Percentiles rank a stretch among this genome's conserved stretches.
Conservation (phyloP, 2,113 vertebrate species). For the Montifringilla adamsi region DNA sequence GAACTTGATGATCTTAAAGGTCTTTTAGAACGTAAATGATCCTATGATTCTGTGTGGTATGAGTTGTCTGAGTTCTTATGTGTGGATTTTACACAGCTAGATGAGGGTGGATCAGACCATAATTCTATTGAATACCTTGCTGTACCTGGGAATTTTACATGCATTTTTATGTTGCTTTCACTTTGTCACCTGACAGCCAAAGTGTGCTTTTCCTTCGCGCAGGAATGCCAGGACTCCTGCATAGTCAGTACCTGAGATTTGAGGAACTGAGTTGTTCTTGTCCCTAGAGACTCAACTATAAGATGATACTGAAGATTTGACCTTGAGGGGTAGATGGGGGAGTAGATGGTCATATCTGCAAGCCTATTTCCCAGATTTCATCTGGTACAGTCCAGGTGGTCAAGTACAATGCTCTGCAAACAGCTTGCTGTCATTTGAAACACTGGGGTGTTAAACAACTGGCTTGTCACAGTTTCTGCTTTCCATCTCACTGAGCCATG, state of each 20-base stretch:
- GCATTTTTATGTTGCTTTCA: background rate
- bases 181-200: background rate
- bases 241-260: background rate
- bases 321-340: background rate
- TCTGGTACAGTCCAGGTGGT: background rate
- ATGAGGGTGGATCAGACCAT: fast-evolving
- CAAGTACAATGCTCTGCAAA: background rate
- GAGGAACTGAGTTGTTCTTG: background rate
- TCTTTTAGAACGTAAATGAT: background rate
- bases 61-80: background rate
- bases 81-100: background rate
- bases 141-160: fast-evolving
- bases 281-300: background rate
- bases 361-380: background rate
- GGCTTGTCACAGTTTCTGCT: background rate
- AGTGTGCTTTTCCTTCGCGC: background rate
- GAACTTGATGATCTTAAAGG: background rate
- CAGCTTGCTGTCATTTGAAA: background rate
- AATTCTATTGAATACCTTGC: background rate
- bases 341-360: background rate
- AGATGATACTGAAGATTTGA: background rate
- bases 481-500: background rate
- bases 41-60: background rate
- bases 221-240: background rate
- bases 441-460: background rate